These are phyloP conservation scores for Orthosia gothica DNA, from an alignment of 2,888 invertebrate genomes.

Conservation along the genomic window DNA sequence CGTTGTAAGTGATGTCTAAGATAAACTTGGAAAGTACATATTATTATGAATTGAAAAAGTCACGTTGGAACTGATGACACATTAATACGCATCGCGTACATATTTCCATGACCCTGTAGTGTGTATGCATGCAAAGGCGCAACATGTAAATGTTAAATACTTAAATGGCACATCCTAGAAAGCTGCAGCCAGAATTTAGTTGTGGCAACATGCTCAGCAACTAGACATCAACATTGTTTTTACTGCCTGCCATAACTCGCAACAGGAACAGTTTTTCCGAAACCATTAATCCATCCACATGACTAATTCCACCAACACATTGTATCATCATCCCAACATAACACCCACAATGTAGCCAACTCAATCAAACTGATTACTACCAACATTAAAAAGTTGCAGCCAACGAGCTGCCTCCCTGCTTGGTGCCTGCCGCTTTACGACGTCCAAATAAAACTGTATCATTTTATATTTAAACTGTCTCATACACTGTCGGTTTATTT, in stretches of 20 bases:
- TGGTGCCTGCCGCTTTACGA: slow-evolving; percentile 34
- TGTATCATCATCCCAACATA: slow-evolving; percentile 31
- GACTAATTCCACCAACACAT: slow-evolving; percentile 19
- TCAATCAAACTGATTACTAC: slow-evolving; percentile 65
- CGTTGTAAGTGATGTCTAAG: no score
- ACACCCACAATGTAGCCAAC: slow-evolving; percentile 56
- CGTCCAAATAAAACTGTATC: slow-evolving; percentile 58
- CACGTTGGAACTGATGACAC: no score
- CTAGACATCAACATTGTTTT: neutral
- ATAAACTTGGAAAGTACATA: no score
- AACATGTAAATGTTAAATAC: no score
- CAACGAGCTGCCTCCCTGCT: slow-evolving; percentile 29
- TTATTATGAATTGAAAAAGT: no score
- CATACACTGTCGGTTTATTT: slow-evolving; percentile 56
- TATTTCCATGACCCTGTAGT: no score
- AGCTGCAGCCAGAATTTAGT: neutral
- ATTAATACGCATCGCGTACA: no score
- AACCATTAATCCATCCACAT: neutral
- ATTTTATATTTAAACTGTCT: slow-evolving; percentile 63
- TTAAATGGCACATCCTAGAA: neutral
- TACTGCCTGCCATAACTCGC: neutral
- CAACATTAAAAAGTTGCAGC: slow-evolving; percentile 62
- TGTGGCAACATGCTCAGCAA: neutral
- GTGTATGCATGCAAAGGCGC: no score
- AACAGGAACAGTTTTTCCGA: neutral